Evolutionary conservation across 2,888 invertebrate species (phyloP), one percentile per base, ranked within the genome.

Genomic region (Plutella xylostella): DNA sequence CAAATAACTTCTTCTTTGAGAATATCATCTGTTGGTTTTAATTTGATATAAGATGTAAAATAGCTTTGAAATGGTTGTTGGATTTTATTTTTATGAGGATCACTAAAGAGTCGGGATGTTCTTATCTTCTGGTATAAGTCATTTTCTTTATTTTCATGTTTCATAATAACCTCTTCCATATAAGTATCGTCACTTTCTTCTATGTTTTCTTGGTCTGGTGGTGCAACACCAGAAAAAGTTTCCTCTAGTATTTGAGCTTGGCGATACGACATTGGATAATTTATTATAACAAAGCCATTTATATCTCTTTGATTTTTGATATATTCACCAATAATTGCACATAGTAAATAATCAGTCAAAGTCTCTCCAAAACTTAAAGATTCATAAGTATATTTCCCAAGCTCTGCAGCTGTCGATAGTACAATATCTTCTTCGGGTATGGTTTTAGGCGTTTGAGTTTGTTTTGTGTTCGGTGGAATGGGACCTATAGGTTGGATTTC

Each of bases 221-320:
- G 74, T 35, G 66, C 63, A 37, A 58, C 60, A 1, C 88, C 88
- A 9, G 86, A 83, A 57, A 90, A 72, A 1, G 76, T 75, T 65
- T 86, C 85, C 65, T 90, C 90, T 25, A 90, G 61, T 35, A 85
- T 71, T 53, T 79, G 76, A 33, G 88, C 87, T 65, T 90, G 87
- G 21, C 80, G 68, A 46, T 86, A 85, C 5, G 73, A 80, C 47
- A 78, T 79, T 0, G 90, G 90, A 57, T 86, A 90, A 61, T 90
- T 88, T 34, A 90, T 65, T 39, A 90, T 69, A n/a, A 86, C 87
- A 82, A 89, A 90, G 4, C 89, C 88, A 15, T 78, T 58, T 31
- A 85, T 74, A 35, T 80, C 63, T 1, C 58, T 45, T 47, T 86
- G 67, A 25, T 69, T 72, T 59, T 85, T 86, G 15, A 90, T 60